Percentiles rank a stretch among this genome's conserved stretches.
phyloP scores from a whole-genome alignment of 2,113 vertebrate genomes.

The Antechinus flavipes region DNA sequence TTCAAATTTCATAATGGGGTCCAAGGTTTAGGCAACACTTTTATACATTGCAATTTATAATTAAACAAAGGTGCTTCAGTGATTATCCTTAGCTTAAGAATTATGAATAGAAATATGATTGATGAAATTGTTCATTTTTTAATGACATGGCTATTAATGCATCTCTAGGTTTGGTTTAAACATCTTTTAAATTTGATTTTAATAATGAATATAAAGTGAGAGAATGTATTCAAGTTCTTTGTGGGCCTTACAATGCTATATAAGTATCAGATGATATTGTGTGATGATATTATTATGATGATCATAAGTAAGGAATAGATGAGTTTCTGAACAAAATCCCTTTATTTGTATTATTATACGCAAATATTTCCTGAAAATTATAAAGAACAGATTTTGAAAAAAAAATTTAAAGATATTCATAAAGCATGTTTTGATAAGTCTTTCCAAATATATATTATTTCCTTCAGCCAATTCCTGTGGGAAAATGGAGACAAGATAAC shows the following conservation, averaged over 20 bases:
- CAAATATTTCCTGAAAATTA: slow-evolving; percentile 9
- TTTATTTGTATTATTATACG: slow-evolving; percentile 1
- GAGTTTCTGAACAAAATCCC: neutral
- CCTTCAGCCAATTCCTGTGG: slow-evolving; percentile 64
- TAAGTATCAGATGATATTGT: neutral
- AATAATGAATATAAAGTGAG: slow-evolving; percentile 23
- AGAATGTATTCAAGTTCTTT: neutral
- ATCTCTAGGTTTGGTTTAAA: slow-evolving; percentile 34
- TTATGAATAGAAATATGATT: slow-evolving; percentile 20
- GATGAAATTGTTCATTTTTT: slow-evolving; percentile 38
- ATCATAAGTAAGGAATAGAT: slow-evolving; percentile 33
- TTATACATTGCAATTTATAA: slow-evolving; percentile 26
- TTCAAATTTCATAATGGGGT: slow-evolving; percentile 41
- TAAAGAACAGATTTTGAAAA: slow-evolving; percentile 28
- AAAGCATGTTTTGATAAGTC: slow-evolving; percentile 62
- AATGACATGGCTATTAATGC: slow-evolving; percentile 1
- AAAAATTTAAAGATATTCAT: slow-evolving; percentile 49
- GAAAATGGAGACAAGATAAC: slow-evolving; percentile 58
- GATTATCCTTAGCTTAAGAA: slow-evolving; percentile 27
- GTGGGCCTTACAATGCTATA: neutral
- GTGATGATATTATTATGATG: slow-evolving; percentile 12
- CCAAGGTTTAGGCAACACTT: slow-evolving; percentile 27
- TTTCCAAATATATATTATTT: slow-evolving; percentile 57
- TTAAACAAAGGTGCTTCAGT: slow-evolving; percentile 40
- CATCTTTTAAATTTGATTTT: slow-evolving; percentile 23